Evolutionary conservation across 2,888 invertebrate genomes (phyloP).

Genomic region (Escarpia spicata): DNA sequence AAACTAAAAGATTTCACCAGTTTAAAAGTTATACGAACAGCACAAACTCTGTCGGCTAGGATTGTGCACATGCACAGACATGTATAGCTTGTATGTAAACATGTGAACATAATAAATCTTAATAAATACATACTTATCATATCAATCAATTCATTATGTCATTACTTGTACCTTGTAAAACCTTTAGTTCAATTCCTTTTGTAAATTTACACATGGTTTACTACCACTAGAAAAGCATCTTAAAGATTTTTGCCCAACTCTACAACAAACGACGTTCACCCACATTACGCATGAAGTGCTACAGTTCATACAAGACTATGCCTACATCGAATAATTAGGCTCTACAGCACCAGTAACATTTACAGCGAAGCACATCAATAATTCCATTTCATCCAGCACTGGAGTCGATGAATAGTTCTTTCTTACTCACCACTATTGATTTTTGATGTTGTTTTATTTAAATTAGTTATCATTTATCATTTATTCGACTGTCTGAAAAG

Average conservation of each 20-base stretch:
- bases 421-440: neutral
- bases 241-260: no score
- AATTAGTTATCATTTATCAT: neutral
- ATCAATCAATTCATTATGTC: neutral
- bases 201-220: neutral
- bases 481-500: neutral
- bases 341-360: neutral
- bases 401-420: neutral
- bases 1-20: no score
- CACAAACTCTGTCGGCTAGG: no score
- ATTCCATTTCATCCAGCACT: neutral
- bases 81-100: neutral
- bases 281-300: no score
- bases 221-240: neutral
- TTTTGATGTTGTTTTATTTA: neutral
- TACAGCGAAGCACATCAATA: neutral
- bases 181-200: neutral
- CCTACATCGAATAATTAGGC: neutral
- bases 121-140: neutral
- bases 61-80: neutral
- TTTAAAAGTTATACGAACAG: no score
- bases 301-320: no score
- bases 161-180: neutral
- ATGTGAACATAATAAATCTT: no score
- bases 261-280: no score